These are phyloP conservation scores for Littorina saxatilis DNA, from an alignment of 1,140 invertebrate genomes.

Conservation along the genomic window DNA sequence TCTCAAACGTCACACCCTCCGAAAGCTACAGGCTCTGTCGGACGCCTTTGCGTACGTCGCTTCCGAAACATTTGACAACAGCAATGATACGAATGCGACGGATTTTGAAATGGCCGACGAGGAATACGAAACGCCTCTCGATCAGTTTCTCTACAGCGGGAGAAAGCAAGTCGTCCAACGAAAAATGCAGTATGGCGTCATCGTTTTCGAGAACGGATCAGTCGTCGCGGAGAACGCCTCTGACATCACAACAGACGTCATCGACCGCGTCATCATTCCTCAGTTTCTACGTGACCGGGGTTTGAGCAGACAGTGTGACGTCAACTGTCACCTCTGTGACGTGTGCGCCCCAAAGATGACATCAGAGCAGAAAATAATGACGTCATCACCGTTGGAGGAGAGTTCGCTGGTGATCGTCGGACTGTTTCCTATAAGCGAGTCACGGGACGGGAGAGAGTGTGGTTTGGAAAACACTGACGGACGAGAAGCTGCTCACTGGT, in stretches of 20 bases:
- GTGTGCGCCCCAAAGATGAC: conserved; percentile 27
- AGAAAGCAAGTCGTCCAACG: background rate
- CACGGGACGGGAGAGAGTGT: conserved; percentile 26
- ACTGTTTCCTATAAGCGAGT: conserved; percentile 42
- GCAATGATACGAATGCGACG: background rate
- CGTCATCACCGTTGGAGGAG: conserved; percentile 7
- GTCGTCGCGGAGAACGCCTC: background rate
- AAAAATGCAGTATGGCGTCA: background rate
- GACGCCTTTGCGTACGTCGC: background rate
- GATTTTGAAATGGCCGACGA: background rate
- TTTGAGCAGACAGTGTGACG: conserved; percentile 5
- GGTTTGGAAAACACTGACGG: conserved; percentile 33
- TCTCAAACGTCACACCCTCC: background rate
- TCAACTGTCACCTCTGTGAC: conserved; percentile 33
- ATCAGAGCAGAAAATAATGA: conserved; percentile 30
- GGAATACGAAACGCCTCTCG: background rate
- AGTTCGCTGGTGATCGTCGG: conserved; percentile 45
- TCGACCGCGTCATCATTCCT: background rate
- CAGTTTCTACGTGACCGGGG: background rate
- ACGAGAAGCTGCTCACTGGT: conserved; percentile 29
- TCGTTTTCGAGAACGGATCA: background rate
- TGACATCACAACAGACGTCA: background rate
- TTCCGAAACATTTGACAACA: background rate
- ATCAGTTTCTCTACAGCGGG: background rate
- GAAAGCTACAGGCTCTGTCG: background rate